Base-by-base conservation (phyloP, 2,888 invertebrate species). In the Torymus tubicola region DNA sequence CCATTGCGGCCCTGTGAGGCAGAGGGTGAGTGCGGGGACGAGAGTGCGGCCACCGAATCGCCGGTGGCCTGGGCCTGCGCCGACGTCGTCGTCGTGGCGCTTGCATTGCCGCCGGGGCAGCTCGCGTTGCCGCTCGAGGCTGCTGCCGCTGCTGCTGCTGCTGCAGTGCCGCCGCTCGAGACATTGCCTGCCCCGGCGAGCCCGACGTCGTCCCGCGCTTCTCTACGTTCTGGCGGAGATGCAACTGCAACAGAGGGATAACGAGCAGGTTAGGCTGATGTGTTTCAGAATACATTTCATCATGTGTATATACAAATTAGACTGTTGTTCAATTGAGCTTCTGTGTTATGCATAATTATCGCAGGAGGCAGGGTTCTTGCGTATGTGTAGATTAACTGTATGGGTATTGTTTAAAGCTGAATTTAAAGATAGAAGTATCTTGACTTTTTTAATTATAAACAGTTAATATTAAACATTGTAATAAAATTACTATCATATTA, bases 171-270 rank as follows among this genome's bases (percentile, higher is more conserved):
- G 12, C 57, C 57, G 10, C 24, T 8, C 52, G 42, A 31, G 31
- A 4, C 31, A 31, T 31, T 31, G 2, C 24, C 24, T 57, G 91
- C 91, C 82, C 91, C 91, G 86, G 87, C 86, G 85, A 89, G 88
- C 82, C 87, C 90, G 81, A 90, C 91, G 89, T 94, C 94, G 89
- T 94, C 94, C 89, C 93, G 93, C 85, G 93, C 90, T 88, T 90
- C 92, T 90, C 92, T 91, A 90, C 93, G 93, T 91, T 96, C 96
- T 86, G 96, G 96, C 85, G 96, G 95, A 92, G 96, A 96, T 91
- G 96, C 96, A 93, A 96, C 96, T 96, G 94, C 79, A 95, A 95
- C 60, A 73, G 50, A 16, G 3, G 58, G 70, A 24, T 12, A 18
- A 52, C 12, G 2, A 10, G n/a, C 31, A 50, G 12, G 21, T 16